Base-by-base conservation (phyloP, 2,888 invertebrate genomes). In the Chloroclysta siterata region DNA sequence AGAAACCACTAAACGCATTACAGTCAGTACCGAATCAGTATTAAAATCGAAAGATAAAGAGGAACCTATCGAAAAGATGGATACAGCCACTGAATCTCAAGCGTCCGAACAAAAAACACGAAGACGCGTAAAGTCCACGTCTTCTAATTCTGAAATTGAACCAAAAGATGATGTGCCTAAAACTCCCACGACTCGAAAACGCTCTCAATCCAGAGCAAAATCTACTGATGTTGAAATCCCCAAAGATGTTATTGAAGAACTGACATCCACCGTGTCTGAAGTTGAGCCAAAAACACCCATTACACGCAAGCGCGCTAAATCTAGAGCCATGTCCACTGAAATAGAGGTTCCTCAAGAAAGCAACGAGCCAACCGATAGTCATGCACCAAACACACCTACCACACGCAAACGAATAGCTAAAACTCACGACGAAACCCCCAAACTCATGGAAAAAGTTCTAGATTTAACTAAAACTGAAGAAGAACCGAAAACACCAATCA, bases 241-340 rank as follows among this genome's bases (percentile, higher is more conserved):
- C 6, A 57, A 53, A 39, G 50, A 57, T 41, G 42, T 33, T 0
- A n/a, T 14, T 13, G 53, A 59, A 68, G 52, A 58, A 29, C n/a
- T 29, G 0, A 46, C 36, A 48, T 3, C 53, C 11, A 53, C 15
- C 15, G 2, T 28, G 15, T 47, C 42, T 2, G 55, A 55, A 22
- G 41, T 46, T 44, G 59, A 59, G 15, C 47, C 59, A 14, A 68
- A 66, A 63, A 65, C 86, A 0, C 87, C 89, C 2, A 68, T 66
- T 1, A 80, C 82, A 10, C 77, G 89, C 55, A 89, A 85, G 65
- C 85, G 89, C 28, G 77, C 84, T 86, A 89, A 0, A 82, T 72
- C 11, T n/a, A 61, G 51, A 47, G 15, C 61, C 4, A 61, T 58
- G 52, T 55, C 61, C 7, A 55, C 15, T 17, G 65, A 65, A 50